A percentile compares a stretch with the other conserved stretches of the same genome.
These are phyloP conservation scores for Dicyrtomina minuta DNA, from an alignment of 2,888 invertebrate species.

Conservation along the genomic window DNA sequence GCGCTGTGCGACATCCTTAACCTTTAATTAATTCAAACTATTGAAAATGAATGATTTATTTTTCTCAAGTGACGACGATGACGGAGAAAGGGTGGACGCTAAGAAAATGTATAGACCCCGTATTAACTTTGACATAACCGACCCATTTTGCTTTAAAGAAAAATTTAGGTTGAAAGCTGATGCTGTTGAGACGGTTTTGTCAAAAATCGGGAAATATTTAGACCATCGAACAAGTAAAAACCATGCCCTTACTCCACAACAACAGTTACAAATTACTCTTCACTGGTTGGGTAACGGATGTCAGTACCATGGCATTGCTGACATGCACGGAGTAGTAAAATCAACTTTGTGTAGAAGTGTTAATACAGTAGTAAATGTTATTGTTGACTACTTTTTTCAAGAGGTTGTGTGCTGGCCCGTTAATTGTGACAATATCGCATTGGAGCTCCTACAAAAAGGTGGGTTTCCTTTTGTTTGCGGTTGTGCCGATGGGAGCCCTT, in stretches of 20 bases:
- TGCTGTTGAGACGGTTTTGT: neutral
- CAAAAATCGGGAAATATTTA: neutral
- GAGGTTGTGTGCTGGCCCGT: slow-evolving; percentile 34
- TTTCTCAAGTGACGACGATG: neutral
- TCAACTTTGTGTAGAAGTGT: slow-evolving; percentile 39
- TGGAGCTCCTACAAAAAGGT: slow-evolving; percentile 21
- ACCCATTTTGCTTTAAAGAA: neutral
- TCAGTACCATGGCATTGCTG: slow-evolving; percentile 30
- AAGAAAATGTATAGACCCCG: neutral
- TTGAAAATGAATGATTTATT: neutral
- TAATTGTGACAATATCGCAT: slow-evolving; percentile 9
- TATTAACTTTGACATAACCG: neutral
- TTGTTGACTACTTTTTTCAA: slow-evolving; percentile 26
- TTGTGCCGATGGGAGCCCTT: slow-evolving; percentile 37
- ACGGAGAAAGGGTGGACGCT: neutral
- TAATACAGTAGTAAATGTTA: slow-evolving; percentile 15
- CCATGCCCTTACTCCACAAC: slow-evolving; percentile 13
- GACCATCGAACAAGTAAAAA: slow-evolving; percentile 6
- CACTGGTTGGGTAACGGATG: slow-evolving; percentile 35
- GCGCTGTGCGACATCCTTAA: too few species aligned
- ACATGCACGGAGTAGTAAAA: slow-evolving; percentile 34
- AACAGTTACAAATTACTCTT: slow-evolving; percentile 24
- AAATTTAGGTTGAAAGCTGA: neutral
- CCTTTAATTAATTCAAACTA: too few species aligned
- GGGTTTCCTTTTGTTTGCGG: slow-evolving; percentile 44